These are phyloP conservation scores for Oscheius myriophilus DNA, from an alignment of 2,888 invertebrate species.

Conservation along the genomic window DNA sequence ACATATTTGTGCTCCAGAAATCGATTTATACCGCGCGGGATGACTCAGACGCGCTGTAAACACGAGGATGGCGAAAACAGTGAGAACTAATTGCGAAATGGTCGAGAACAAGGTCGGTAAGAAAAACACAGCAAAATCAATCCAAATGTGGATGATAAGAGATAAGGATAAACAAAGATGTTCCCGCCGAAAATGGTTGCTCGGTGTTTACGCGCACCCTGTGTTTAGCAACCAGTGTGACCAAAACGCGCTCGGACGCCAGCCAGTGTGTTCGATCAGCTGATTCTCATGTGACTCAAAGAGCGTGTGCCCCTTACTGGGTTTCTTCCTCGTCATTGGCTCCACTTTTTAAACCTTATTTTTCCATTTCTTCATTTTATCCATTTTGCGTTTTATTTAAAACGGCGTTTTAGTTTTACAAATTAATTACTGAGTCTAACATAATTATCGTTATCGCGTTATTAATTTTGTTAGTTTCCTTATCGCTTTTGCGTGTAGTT, in stretches of 20 bases:
- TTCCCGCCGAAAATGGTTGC: neutral
- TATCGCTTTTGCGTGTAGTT: too few relatives aligned
- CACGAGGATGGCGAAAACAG: slow-evolving; percentile 10
- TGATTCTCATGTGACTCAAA: slow-evolving; percentile 26
- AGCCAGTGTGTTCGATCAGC: slow-evolving; percentile 15
- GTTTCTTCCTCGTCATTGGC: too few relatives aligned
- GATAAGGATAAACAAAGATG: neutral
- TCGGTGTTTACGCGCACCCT: slow-evolving; percentile 14
- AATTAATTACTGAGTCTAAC: too few relatives aligned
- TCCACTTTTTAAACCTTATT: too few relatives aligned
- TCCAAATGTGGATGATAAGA: neutral
- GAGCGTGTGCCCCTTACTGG: too few relatives aligned
- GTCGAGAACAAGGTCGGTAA: neutral
- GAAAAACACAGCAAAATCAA: neutral
- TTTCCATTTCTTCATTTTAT: too few relatives aligned
- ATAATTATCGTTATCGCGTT: too few relatives aligned
- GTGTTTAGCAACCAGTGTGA: neutral
- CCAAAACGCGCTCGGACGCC: slow-evolving; percentile 15
- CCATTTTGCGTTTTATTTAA: too few relatives aligned
- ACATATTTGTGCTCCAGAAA: slow-evolving; percentile 14
- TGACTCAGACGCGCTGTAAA: slow-evolving; percentile 3
- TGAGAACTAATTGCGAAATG: neutral
- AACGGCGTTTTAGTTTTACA: too few relatives aligned
- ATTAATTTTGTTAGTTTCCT: too few relatives aligned
- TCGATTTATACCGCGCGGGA: neutral